Conservation (phyloP, 2,888 invertebrate species). For the Copidosoma aretas region DNA sequence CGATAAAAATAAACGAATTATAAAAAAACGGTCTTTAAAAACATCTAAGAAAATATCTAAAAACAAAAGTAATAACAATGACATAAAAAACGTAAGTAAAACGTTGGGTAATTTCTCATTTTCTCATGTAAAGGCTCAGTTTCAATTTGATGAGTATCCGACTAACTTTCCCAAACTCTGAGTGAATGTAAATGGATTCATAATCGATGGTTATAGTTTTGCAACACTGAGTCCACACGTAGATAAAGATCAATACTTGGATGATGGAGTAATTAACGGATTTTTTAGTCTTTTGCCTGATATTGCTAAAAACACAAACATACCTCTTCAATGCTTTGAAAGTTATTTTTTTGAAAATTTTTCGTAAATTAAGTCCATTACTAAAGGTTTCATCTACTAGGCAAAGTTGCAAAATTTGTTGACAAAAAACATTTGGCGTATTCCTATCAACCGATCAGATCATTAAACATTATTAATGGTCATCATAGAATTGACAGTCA, state of each 20-base stretch:
- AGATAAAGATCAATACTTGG: not conserved
- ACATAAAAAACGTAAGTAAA: not conserved
- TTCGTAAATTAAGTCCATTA: no score
- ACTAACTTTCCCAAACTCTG: no score
- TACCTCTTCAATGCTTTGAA: not conserved
- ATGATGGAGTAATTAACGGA: slow-evolving; percentile 1
- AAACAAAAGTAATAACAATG: not conserved
- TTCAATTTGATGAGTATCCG: not conserved
- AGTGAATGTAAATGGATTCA: not conserved
- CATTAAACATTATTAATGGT: no score
- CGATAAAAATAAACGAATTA: no score
- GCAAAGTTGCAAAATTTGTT: no score
- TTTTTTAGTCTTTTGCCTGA: not conserved
- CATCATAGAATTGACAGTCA: no score
- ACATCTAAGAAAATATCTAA: no score
- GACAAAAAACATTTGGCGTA: no score
- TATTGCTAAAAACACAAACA: not conserved
- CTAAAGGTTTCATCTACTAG: no score
- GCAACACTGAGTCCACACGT: not conserved
- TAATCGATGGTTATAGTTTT: not conserved
- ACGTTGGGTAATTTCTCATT: not conserved
- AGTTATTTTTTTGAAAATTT: not conserved
- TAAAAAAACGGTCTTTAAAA: no score
- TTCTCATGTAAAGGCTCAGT: no score
- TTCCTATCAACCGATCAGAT: no score